Conservation (phyloP, 2,113 vertebrate species). For the Labeo catla region DNA sequence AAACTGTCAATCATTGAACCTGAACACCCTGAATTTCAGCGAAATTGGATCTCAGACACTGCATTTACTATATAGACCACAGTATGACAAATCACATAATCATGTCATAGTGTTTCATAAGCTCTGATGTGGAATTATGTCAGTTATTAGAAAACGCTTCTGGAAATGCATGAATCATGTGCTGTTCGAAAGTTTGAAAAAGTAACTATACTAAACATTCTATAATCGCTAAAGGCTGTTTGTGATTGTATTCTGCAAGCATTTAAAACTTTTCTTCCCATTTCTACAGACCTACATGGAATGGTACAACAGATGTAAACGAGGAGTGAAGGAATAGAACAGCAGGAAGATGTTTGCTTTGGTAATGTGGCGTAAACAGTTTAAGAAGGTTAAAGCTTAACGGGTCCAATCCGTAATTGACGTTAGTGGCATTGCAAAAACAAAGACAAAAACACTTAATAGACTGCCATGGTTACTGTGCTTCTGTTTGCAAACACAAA, state of each 20-base stretch:
- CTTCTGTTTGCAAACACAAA: slow-evolving; percentile 11
- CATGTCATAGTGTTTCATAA: slow-evolving; percentile 7
- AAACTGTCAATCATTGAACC: neutral
- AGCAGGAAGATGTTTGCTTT: slow-evolving; percentile 45
- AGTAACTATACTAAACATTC: neutral
- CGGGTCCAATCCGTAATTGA: neutral
- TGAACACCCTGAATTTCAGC: neutral
- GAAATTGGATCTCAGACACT: slow-evolving; percentile 9
- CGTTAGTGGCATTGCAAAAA: slow-evolving; percentile 17
- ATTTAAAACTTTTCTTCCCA: neutral
- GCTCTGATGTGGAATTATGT: neutral
- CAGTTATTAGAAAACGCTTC: slow-evolving; percentile 1
- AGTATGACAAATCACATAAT: neutral
- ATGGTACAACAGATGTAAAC: neutral
- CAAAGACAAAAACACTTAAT: neutral
- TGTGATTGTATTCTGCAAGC: neutral
- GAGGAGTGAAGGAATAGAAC: neutral
- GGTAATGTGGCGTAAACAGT: slow-evolving; percentile 31
- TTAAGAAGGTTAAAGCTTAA: slow-evolving; percentile 34
- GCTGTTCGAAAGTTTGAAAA: neutral
- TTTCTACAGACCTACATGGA: neutral
- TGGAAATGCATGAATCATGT: neutral
- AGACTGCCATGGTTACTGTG: slow-evolving; percentile 9
- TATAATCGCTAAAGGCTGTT: neutral
- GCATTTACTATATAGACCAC: neutral